These are phyloP conservation scores for Cyclophora punctaria DNA, from an alignment of 2,888 invertebrate species.

Conservation along the genomic window DNA sequence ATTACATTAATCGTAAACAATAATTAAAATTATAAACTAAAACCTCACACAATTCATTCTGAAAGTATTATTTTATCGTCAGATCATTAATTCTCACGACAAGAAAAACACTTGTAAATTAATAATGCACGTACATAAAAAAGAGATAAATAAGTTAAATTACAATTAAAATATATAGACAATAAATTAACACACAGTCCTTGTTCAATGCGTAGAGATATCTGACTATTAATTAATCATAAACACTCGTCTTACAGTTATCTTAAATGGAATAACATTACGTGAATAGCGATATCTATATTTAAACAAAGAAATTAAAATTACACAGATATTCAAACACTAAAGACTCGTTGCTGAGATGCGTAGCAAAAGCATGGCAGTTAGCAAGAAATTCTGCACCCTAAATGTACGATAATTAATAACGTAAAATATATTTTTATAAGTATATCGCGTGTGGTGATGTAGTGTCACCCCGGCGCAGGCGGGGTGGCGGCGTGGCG, in stretches of 20 bases:
- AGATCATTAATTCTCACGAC: constrained; percentile 50
- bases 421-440: constrained; percentile 56
- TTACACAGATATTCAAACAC: constrained; percentile 45
- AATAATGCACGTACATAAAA: constrained; percentile 46
- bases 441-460: constrained; percentile 24
- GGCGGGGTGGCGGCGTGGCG: constrained; percentile 9
- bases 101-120: constrained; percentile 44
- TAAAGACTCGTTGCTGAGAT: constrained; percentile 58
- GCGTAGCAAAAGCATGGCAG: constrained; percentile 68
- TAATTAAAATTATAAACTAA: constrained; percentile 41
- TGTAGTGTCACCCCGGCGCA: constrained; percentile 17
- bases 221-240: constrained; percentile 54
- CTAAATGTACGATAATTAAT: constrained; percentile 46
- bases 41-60: constrained; percentile 49
- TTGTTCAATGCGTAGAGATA: constrained; percentile 66
- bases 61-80: constrained; percentile 36
- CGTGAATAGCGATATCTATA: constrained; percentile 56
- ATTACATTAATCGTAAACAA: constrained; percentile 32
- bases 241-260: constrained; percentile 64
- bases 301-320: constrained; percentile 40
- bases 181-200: constrained; percentile 73
- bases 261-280: constrained; percentile 69
- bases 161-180: constrained; percentile 49
- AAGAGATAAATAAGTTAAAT: constrained; percentile 68
- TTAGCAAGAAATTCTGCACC: constrained; percentile 70